Base-by-base conservation (phyloP, 2,797 vertebrate species). In the Rhynchonycteris naso region DNA sequence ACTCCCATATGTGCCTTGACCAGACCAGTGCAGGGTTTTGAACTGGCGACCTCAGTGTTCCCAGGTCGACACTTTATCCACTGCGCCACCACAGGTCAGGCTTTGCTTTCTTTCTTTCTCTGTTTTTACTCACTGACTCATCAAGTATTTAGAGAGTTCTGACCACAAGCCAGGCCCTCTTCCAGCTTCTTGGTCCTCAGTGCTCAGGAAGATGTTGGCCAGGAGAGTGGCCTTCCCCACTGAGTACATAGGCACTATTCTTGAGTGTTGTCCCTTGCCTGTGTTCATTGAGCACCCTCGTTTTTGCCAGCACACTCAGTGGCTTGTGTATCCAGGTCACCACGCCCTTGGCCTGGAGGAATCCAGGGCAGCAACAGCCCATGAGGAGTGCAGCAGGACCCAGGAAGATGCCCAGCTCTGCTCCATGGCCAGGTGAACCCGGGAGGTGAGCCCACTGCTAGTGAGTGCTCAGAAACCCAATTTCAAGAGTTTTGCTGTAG, bases 221-320 rank as follows among this genome's bases (percentile, higher is more conserved):
- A 26, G 12, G 9, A 28, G 26, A 43, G 22, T 0, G 0, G 26
- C 43, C 6, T 50, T n/a, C 10, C 21, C 56, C 4, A 1, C 75
- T 22, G 15, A 65, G 43, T 13, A 18, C 16, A 26, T 4, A 13
- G 9, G 30, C 24, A 12, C 59, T 26, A 43, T 58, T 72, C 47
- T 2, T 74, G 47, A 16, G 18, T 38, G 18, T 13, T 43, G 61
- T 30, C 30, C 56, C 52, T 63, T 15, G 52, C 19, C 21, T 4
- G 19, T 28, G 4, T 63, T 28, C 33, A 2, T 33, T 10, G 71
- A 43, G 35, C 13, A 3, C 14, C 22, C 47, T 78, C 24, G 21
- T 1, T 0, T 28, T 11, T 30, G 18, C 35, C 47, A 11, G 15
- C 15, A 35, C 2, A 26, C 15, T 13, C 88, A 33, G 33, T 56